A percentile compares a stretch with the other conserved stretches of the same genome.
phyloP scores from a whole-genome alignment of 2,797 vertebrate genomes.

The Clarias pachynema region DNA sequence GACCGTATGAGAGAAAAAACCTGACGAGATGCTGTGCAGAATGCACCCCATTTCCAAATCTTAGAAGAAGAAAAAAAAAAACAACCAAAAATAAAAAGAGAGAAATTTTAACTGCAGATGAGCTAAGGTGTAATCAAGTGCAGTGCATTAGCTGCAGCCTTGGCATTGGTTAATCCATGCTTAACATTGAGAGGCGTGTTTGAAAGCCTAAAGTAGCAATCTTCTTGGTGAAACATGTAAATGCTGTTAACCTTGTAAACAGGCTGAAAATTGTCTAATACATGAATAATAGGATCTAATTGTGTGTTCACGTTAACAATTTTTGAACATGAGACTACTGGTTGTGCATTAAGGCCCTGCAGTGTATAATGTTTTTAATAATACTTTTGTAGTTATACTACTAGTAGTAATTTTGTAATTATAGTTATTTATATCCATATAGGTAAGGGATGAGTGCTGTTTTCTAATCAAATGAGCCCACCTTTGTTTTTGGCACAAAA shows the following conservation, averaged over 20 bases:
- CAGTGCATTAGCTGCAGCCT: background rate
- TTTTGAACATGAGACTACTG: background rate
- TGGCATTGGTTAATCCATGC: background rate
- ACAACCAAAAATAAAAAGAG: no score
- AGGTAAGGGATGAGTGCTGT: background rate
- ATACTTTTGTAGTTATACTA: no score
- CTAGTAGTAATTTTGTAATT: background rate
- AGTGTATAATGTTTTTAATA: no score
- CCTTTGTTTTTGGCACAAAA: conserved; percentile 10
- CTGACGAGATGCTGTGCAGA: background rate
- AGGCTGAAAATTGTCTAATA: background rate
- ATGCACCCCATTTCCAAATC: background rate
- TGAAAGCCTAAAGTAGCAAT: background rate
- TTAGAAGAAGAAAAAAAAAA: background rate
- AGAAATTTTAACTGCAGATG: background rate
- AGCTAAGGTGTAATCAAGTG: background rate
- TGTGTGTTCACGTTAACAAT: background rate
- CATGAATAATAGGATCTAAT: background rate
- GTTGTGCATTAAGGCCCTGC: background rate
- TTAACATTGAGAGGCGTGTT: background rate
- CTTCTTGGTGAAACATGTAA: background rate
- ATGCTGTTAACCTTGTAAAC: background rate
- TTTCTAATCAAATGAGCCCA: conserved; percentile 21
- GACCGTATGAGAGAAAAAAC: conserved; percentile 4
- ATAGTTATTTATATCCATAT: background rate